Conservation (phyloP, 2,797 vertebrate genomes). For the Podarcis lilfordi region DNA sequence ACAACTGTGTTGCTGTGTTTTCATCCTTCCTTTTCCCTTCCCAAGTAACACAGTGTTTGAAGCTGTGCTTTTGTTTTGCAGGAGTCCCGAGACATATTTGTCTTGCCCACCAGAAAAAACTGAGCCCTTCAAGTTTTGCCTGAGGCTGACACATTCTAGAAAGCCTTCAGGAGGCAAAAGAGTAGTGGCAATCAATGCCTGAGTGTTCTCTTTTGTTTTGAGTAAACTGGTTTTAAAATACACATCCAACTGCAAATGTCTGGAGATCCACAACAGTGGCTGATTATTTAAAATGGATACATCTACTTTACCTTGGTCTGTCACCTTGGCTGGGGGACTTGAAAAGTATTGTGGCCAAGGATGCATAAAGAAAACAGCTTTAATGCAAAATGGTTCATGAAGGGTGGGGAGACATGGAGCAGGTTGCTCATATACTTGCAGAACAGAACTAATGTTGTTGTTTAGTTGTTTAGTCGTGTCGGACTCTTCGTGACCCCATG, state of each 20-base stretch:
- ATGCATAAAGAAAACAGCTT: too few relatives aligned
- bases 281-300: not conserved
- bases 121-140: not conserved
- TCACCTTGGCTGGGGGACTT: too few relatives aligned
- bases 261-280: not conserved
- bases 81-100: not conserved
- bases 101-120: not conserved
- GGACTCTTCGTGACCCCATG: too few relatives aligned
- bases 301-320: not conserved
- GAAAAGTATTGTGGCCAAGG: too few relatives aligned
- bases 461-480: too few relatives aligned
- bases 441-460: too few relatives aligned
- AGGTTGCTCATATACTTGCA: too few relatives aligned
- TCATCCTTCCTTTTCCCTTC: not conserved
- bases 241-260: not conserved
- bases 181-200: not conserved
- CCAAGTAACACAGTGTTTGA: too few relatives aligned
- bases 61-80: not conserved
- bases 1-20: not conserved
- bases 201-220: not conserved
- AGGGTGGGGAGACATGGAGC: too few relatives aligned
- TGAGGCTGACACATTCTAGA: not conserved
- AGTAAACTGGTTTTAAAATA: constrained; percentile 22
- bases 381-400: too few relatives aligned
- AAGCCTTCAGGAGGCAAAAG: not conserved